Conservation (phyloP, 2,888 invertebrate genomes). For the Dione vanillae region DNA sequence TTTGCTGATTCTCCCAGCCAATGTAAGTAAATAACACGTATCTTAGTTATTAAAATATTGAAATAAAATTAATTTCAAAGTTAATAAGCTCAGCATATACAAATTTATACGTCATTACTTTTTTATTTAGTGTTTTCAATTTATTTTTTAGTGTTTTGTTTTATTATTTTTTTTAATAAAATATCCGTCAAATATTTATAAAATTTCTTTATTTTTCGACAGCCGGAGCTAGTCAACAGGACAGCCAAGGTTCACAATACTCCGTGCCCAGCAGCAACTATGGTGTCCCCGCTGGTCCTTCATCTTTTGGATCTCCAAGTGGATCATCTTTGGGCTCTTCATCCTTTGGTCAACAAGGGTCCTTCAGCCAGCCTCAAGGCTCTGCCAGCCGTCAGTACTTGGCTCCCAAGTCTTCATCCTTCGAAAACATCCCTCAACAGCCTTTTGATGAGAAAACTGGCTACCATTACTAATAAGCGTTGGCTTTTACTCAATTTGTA, state of each 20-base stretch:
- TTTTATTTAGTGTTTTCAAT: too few species aligned
- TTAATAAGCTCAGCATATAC: too few species aligned
- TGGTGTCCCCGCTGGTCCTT: slow-evolving; percentile 42
- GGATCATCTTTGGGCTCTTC: slow-evolving; percentile 28
- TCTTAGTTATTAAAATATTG: too few species aligned
- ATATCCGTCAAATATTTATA: background rate
- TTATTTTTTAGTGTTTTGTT: too few species aligned
- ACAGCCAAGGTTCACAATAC: slow-evolving; percentile 41
- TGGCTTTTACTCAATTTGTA: slow-evolving; percentile 29
- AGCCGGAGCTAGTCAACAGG: slow-evolving; percentile 49
- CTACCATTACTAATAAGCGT: slow-evolving; percentile 65
- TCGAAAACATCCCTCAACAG: slow-evolving; percentile 68
- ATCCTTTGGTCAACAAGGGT: slow-evolving; percentile 29
- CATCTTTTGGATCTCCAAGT: slow-evolving; percentile 44
- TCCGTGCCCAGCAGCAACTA: slow-evolving; percentile 54
- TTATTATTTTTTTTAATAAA: background rate
- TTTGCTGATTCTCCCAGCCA: slow-evolving; percentile 44
- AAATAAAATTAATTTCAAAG: too few species aligned
- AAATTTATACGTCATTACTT: too few species aligned
- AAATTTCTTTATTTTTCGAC: slow-evolving; percentile 4
- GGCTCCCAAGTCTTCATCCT: slow-evolving; percentile 60
- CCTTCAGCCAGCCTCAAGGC: slow-evolving; percentile 37
- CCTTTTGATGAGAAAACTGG: slow-evolving; percentile 62
- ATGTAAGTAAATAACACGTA: slow-evolving; percentile 45
- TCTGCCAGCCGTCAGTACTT: slow-evolving; percentile 70